Evolutionary conservation across 2,888 invertebrate species (phyloP), one percentile per base, ranked within the genome.

Genomic region (Chrysolina americana): DNA sequence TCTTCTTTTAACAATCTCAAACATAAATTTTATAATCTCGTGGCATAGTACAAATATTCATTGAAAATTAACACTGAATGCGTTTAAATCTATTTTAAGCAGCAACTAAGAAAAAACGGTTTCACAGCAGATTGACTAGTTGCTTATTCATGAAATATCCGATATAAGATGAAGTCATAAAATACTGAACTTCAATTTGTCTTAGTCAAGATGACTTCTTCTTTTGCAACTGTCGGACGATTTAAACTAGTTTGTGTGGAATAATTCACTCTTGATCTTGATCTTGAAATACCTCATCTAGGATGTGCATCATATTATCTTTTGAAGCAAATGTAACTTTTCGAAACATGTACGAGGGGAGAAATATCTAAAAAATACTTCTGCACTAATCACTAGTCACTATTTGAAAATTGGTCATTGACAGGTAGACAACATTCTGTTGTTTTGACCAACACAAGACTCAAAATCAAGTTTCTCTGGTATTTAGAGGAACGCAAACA

Each of bases 71-170:
- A 53, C 21, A 19, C 10, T 2, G 21, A 15, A 17, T 28, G 36
- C n/a, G 15, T 36, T 23, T 17, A 36, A n/a, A 36, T n/a, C 28
- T 28, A 59, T 28, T 17, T 13, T 56, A n/a, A n/a, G n/a, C n/a
- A n/a, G n/a, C n/a, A n/a, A n/a, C n/a, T 19, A 21, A 23, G 4
- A 59, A 28, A 59, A 23, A 23, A 28, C 15, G 9, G n/a, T 59
- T 59, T 36, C 36, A 8, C 36, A 59, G 36, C 17, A 28, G 59
- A 59, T 59, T 59, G 36, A 36, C 28, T 59, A 23, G 59, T 59
- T 59, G 59, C 28, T 59, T 59, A 59, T 59, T 59, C 59, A 59
- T 59, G 59, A 59, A 28, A 59, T 59, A n/a, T 36, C 59, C 9
- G 23, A 59, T 28, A n/a, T 9, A n/a, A 36, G 36, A 59, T 59